Conservation (phyloP, 2,888 invertebrate genomes). For the Meghimatium bilineatum region DNA sequence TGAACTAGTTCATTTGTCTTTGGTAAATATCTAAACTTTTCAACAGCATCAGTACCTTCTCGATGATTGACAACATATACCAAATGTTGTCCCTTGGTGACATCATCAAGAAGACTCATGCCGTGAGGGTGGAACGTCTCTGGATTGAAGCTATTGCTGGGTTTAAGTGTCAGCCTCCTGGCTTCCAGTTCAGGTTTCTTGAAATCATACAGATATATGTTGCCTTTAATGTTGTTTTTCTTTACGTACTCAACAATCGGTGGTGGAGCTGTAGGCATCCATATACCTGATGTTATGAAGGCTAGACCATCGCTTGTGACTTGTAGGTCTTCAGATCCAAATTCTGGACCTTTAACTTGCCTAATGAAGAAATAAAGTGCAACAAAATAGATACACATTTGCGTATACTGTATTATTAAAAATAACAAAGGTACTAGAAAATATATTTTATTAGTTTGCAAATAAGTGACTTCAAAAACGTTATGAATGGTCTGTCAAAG, state of each 20-base stretch:
- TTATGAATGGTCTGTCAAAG: too few species aligned
- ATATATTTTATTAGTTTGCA: too few species aligned
- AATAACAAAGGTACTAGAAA: too few species aligned
- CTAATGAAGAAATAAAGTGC: neutral
- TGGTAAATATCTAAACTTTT: slow-evolving; percentile 32
- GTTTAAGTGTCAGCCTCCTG: slow-evolving; percentile 54
- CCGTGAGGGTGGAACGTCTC: slow-evolving; percentile 57
- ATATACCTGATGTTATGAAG: slow-evolving; percentile 61
- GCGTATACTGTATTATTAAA: too few species aligned
- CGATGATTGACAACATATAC: slow-evolving; percentile 33
- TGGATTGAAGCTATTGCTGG: slow-evolving; percentile 48
- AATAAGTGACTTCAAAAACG: too few species aligned
- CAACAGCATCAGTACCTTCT: neutral
- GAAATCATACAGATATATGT: slow-evolving; percentile 59
- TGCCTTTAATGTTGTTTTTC: slow-evolving; percentile 54
- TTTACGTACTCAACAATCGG: slow-evolving; percentile 60
- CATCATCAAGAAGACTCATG: slow-evolving; percentile 55
- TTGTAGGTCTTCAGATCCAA: slow-evolving; percentile 66
- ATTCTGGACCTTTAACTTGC: slow-evolving; percentile 26
- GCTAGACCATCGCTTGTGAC: slow-evolving; percentile 64
- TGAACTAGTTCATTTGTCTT: slow-evolving; percentile 31
- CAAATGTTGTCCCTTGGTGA: slow-evolving; percentile 30
- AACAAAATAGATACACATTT: neutral
- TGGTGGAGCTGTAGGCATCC: slow-evolving; percentile 58
- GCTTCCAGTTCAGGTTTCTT: slow-evolving; percentile 56